Conservation (phyloP, 2,888 invertebrate species). For the Seira ritae region DNA sequence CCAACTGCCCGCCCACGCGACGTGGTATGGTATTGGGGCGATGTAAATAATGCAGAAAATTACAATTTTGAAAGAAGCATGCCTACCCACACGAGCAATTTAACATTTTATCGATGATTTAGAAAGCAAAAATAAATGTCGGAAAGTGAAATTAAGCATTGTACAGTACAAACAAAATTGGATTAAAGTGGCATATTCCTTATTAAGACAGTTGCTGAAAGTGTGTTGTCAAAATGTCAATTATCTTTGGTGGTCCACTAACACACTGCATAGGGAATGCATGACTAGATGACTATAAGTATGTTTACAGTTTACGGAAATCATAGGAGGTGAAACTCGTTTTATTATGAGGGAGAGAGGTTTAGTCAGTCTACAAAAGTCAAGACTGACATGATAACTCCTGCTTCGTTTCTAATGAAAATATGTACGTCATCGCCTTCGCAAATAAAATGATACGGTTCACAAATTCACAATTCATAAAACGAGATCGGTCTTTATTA, state of each 20-base stretch:
- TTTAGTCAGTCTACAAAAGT: too few relatives aligned
- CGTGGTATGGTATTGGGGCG: background rate
- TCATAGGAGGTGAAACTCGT: too few relatives aligned
- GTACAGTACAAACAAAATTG: background rate
- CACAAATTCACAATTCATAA: background rate
- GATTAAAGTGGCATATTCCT: background rate
- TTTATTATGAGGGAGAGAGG: too few relatives aligned
- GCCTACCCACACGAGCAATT: background rate
- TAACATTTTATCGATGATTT: constrained; percentile 3
- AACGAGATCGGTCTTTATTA: background rate
- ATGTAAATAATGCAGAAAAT: too few relatives aligned
- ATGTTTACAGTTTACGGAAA: too few relatives aligned
- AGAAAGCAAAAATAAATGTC: constrained; percentile 11
- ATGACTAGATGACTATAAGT: too few relatives aligned
- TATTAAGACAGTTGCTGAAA: background rate
- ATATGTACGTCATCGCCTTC: too few relatives aligned
- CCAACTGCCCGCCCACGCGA: background rate
- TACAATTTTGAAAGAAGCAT: background rate
- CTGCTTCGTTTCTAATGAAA: too few relatives aligned
- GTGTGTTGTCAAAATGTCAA: constrained; percentile 7
- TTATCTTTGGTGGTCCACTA: background rate
- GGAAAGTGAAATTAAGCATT: background rate
- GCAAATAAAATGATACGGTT: too few relatives aligned
- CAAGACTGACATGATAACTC: too few relatives aligned
- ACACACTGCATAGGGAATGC: background rate